Evolutionary conservation across 2,113 vertebrate genomes (phyloP).

Genomic region (Synodontis membranacea): DNA sequence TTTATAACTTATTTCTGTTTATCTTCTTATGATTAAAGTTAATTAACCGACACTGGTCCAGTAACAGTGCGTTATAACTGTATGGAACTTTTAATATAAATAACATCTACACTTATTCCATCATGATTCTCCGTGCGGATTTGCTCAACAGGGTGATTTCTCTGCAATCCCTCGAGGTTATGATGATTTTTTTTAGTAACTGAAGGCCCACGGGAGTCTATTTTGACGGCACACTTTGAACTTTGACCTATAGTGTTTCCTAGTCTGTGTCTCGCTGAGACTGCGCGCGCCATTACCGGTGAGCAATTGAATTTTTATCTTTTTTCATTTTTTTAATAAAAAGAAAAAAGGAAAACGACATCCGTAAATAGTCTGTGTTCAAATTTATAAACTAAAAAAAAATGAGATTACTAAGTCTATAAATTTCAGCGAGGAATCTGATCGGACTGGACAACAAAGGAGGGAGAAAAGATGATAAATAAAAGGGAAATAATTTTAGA

Average conservation of each 20-base stretch:
- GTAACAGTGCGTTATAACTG: neutral
- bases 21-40: neutral
- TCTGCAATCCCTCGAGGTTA: neutral
- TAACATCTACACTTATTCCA: neutral
- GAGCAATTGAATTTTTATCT: neutral
- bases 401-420: neutral
- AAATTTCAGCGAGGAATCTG: neutral
- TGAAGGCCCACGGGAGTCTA: constrained; percentile 18
- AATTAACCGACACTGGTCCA: neutral
- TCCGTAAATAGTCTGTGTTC: neutral
- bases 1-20: neutral
- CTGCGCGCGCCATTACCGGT: neutral
- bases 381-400: neutral
- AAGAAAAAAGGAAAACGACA: neutral
- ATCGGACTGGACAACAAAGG: neutral
- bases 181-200: neutral
- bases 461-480: neutral
- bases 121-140: neutral
- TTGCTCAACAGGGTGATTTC: neutral
- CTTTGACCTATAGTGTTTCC: constrained; percentile 41
- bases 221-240: constrained; percentile 47
- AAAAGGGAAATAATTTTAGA: neutral
- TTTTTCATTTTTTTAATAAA: no score
- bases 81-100: neutral
- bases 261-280: constrained; percentile 21